These are phyloP conservation scores for Acanthosepion lycidas DNA, from an alignment of 2,888 invertebrate species.

Conservation along the genomic window DNA sequence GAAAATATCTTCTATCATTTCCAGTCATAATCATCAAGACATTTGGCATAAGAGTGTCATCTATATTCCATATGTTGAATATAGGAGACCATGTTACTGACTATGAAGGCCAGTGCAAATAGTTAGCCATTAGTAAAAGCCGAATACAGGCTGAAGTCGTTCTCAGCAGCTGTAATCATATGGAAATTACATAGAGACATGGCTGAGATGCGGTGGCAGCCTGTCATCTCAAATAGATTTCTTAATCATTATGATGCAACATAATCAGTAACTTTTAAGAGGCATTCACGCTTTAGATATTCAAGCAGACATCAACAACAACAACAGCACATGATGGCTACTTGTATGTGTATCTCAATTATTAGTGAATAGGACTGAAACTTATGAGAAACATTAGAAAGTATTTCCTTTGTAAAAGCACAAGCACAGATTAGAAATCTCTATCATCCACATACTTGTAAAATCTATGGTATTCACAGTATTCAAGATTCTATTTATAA, in stretches of 20 bases:
- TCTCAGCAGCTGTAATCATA: conserved; percentile 18
- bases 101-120: conserved; percentile 7
- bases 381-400: neutral
- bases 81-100: neutral
- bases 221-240: conserved; percentile 20
- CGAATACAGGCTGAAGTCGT: neutral
- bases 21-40: neutral
- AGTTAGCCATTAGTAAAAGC: conserved; percentile 9
- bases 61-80: neutral
- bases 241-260: conserved; percentile 21
- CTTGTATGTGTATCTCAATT: neutral
- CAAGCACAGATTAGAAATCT: no score
- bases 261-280: conserved; percentile 8
- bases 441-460: no score
- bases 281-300: neutral
- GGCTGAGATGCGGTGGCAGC: conserved; percentile 17
- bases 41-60: neutral
- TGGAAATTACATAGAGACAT: neutral
- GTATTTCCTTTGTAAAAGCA: no score
- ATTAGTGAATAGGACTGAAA: neutral
- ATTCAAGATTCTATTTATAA: no score
- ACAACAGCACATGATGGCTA: neutral
- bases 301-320: neutral
- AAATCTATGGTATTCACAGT: no score
- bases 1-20: neutral